Evolutionary conservation across 2,888 invertebrate species (phyloP).

Genomic region (Druceiella hillmani): DNA sequence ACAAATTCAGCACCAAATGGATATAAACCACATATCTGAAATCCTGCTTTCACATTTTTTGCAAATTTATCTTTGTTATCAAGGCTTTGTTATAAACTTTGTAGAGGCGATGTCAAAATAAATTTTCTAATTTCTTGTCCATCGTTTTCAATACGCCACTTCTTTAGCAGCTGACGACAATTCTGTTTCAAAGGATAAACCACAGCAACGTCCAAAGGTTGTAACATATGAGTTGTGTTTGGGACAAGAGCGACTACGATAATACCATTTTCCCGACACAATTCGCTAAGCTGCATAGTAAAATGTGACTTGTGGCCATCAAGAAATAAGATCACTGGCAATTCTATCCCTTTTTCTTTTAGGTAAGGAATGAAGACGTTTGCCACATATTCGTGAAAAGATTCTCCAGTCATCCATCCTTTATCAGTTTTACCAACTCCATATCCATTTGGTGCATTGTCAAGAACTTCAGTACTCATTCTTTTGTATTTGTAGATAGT

Average conservation of each 20-base stretch:
- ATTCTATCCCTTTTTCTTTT: constrained; percentile 11
- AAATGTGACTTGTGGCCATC: too few species aligned
- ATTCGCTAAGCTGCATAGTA: too few species aligned
- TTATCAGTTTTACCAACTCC: constrained; percentile 31
- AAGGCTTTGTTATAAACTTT: too few species aligned
- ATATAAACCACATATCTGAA: constrained; percentile 20
- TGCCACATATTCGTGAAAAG: constrained; percentile 32
- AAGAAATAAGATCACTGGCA: too few species aligned
- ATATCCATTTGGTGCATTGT: constrained; percentile 24
- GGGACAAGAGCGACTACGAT: too few species aligned
- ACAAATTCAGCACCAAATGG: constrained; percentile 21
- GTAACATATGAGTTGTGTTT: too few species aligned
- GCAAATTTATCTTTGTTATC: constrained; percentile 14
- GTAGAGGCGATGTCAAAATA: constrained; percentile 17
- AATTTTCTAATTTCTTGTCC: constrained; percentile 22
- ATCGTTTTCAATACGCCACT: constrained; percentile 22
- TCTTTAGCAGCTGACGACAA: constrained; percentile 16
- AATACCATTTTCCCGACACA: too few species aligned
- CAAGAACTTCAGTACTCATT: constrained; percentile 15
- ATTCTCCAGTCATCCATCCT: constrained; percentile 35
- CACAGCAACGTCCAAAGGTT: too few species aligned
- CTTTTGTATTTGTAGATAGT: constrained; percentile 20
- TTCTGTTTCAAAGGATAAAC: constrained; percentile 14
- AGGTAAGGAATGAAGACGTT: constrained; percentile 26
- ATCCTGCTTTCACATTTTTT: constrained; percentile 19